Percentiles rank a stretch among this genome's conserved stretches.
Conservation (phyloP, 2,113 vertebrate genomes). For the Sisor rabdophorus region DNA sequence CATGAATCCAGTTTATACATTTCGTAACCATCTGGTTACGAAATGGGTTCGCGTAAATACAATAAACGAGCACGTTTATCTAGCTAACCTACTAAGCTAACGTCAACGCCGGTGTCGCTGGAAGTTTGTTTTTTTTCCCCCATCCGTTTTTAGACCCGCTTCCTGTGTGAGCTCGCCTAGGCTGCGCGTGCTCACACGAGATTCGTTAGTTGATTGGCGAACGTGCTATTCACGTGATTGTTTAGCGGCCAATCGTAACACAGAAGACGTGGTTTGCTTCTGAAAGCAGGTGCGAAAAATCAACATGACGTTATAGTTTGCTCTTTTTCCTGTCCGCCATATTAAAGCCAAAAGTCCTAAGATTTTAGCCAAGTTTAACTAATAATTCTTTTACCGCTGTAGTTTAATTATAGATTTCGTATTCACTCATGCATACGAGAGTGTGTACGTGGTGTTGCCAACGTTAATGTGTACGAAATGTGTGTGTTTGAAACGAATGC, state of each 20-base stretch:
- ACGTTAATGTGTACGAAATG: background rate
- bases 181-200: background rate
- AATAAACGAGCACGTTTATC: background rate
- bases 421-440: background rate
- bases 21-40: too few relatives aligned
- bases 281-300: background rate
- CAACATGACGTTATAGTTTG: slow-evolving; percentile 17
- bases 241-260: background rate
- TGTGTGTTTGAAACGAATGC: background rate
- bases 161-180: background rate
- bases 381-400: background rate
- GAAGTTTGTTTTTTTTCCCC: slow-evolving; percentile 60
- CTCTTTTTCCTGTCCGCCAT: slow-evolving; percentile 27
- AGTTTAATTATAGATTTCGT: background rate
- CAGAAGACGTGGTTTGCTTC: background rate
- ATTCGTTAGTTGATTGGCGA: background rate
- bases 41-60: too few relatives aligned
- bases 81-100: background rate
- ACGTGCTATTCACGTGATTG: background rate
- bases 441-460: background rate
- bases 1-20: background rate
- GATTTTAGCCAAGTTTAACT: background rate
- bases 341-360: slow-evolving; percentile 30
- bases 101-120: slow-evolving; percentile 66
- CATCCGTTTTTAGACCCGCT: background rate